These are phyloP conservation scores for Python bivittatus DNA, from an alignment of 2,113 vertebrate species.

Conservation along the genomic window DNA sequence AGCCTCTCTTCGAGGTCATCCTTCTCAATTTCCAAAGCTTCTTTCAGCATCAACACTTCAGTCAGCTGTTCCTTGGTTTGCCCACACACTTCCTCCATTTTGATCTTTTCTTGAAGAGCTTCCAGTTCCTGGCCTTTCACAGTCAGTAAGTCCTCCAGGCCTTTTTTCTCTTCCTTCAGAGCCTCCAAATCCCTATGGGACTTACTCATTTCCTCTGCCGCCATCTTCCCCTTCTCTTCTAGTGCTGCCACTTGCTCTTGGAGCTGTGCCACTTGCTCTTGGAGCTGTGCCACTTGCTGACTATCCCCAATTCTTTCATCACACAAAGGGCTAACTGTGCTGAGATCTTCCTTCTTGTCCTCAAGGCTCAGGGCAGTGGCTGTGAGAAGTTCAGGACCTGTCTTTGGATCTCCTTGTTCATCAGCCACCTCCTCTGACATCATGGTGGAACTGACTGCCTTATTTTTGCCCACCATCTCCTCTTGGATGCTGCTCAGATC, in stretches of 20 bases:
- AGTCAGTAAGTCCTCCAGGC: slow-evolving; percentile 63
- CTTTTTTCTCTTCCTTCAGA: slow-evolving; percentile 67
- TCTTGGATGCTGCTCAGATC: slow-evolving; percentile 45
- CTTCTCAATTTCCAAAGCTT: slow-evolving; percentile 83
- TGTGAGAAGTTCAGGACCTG: neutral
- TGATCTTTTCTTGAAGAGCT: slow-evolving; percentile 56
- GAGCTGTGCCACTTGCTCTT: slow-evolving; percentile 64
- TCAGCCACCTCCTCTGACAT: slow-evolving; percentile 13
- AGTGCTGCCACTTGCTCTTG: slow-evolving; percentile 62
- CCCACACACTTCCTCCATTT: slow-evolving; percentile 56
- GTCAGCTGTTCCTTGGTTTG: slow-evolving; percentile 75
- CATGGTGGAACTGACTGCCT: neutral
- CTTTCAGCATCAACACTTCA: slow-evolving; percentile 74
- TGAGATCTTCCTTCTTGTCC: slow-evolving; percentile 18
- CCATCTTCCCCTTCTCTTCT: slow-evolving; percentile 55
- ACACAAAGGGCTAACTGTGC: slow-evolving; percentile 21
- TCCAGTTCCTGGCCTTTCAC: slow-evolving; percentile 60
- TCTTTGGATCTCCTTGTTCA: neutral
- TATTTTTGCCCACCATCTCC: slow-evolving; percentile 43
- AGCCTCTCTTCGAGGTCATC: slow-evolving; percentile 94
- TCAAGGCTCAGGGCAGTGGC: neutral
- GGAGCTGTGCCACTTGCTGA: slow-evolving; percentile 65
- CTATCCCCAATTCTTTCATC: slow-evolving; percentile 51
- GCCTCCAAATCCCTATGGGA: neutral
- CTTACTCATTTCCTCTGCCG: slow-evolving; percentile 55